Base-by-base conservation (phyloP, 2,797 vertebrate genomes). In the Macropodus opercularis region DNA sequence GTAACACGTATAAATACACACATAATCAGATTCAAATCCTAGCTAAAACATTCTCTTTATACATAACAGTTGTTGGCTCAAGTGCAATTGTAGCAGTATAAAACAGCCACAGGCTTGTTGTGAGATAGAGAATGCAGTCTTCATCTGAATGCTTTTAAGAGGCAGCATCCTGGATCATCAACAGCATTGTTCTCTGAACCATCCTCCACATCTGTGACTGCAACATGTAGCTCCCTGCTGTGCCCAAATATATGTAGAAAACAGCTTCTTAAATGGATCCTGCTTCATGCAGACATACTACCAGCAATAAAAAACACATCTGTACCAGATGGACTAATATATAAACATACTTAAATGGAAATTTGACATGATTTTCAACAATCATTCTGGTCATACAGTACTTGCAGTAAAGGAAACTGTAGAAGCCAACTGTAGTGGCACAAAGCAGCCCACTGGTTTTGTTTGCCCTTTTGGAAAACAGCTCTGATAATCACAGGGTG, bases 401-500 rank as follows among this genome's bases (percentile, higher is more conserved):
- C n/a, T 17, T 53, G 27, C 21, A 23, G 21, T 8, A 17, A 14
- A 35, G 61, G 31, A 47, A 31, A 50, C 41, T 36, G 29, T 22
- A 57, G 63, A 57, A 44, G 52, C 48, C 44, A 50, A 18, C n/a
- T 18, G 36, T 9, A 10, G 36, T 8, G 15, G n/a, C 15, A 38
- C 17, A 10, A 18, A 27, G 38, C 40, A 42, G 32, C 79, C 61
- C 31, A 54, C 81, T 80, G 72, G 57, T 75, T 72, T 58, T 69
- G 77, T 84, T 84, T 77, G 26, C 38, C 63, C 36, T 63, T 55
- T 52, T 68, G 62, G 43, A 41, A 60, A 32, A 32, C 31, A 77
- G 77, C 74, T 54, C 35, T 40, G 56, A 72, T 84, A 79, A 83
- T 81, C 75, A 73, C 44, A 55, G 49, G 35, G 32, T 76, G 63